Conservation (phyloP, 2,113 vertebrate genomes). For the Nycticorax nycticorax region DNA sequence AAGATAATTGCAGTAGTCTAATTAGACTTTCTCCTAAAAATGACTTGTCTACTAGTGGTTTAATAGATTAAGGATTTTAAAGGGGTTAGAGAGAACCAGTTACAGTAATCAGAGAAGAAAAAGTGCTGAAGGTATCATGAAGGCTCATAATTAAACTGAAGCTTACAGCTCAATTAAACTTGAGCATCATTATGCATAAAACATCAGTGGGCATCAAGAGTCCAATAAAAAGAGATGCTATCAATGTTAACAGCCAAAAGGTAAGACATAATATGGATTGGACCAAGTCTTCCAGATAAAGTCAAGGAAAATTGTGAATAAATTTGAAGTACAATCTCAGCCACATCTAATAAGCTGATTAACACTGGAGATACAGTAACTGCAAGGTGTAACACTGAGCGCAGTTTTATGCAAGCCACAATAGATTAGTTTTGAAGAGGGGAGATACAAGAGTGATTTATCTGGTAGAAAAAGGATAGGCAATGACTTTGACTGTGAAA, state of each 20-base stretch:
- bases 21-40: conserved; percentile 71
- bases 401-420: conserved; percentile 3
- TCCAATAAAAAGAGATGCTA: conserved; percentile 65
- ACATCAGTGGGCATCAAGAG: conserved; percentile 68
- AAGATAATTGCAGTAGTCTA: conserved; percentile 64
- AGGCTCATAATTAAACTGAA: conserved; percentile 78
- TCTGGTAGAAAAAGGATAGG: neutral
- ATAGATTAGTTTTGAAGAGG: neutral
- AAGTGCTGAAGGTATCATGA: conserved; percentile 73
- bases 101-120: conserved; percentile 73
- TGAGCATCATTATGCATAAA: conserved; percentile 77
- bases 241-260: conserved; percentile 66
- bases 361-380: neutral
- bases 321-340: neutral
- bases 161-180: conserved; percentile 80
- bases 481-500: neutral
- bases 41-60: conserved; percentile 55
- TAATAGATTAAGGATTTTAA: conserved; percentile 72
- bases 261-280: conserved; percentile 50
- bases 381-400: conserved; percentile 14
- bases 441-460: conserved; percentile 1
- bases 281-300: conserved; percentile 24
- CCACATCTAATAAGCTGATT: neutral
- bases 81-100: conserved; percentile 58
- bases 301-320: conserved; percentile 42